Percentiles rank a stretch among this genome's conserved stretches.
Conservation (phyloP, 2,888 invertebrate species). For the Diarsia rubi region DNA sequence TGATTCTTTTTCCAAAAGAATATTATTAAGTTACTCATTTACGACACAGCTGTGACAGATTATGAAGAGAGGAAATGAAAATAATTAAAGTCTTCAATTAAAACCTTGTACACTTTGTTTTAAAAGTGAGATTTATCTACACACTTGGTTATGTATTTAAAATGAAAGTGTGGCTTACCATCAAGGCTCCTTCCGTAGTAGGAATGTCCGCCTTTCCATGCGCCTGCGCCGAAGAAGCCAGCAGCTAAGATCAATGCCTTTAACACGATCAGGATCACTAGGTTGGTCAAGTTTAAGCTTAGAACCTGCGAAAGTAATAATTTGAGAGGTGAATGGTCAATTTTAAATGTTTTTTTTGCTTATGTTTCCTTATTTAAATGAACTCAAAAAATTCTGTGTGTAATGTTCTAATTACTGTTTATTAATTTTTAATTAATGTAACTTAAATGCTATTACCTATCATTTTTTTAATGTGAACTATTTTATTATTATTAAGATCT, state of each 20-base stretch:
- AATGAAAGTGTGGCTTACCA: constrained; percentile 77
- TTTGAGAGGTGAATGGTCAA: background rate
- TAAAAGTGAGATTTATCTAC: background rate
- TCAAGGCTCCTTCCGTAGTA: constrained; percentile 91
- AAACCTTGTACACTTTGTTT: background rate
- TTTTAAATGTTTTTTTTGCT: too few relatives aligned
- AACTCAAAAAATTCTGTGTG: too few relatives aligned
- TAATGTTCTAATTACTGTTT: too few relatives aligned
- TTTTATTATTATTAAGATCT: too few relatives aligned
- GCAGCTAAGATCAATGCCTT: constrained; percentile 96
- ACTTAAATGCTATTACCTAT: too few relatives aligned
- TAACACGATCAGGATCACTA: constrained; percentile 94
- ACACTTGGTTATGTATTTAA: constrained; percentile 4
- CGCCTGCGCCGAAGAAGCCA: constrained; percentile 94
- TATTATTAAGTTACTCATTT: background rate
- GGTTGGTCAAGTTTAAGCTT: constrained; percentile 95
- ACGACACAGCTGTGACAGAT: background rate
- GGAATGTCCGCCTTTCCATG: constrained; percentile 90
- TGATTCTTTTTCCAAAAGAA: background rate
- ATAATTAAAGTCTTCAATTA: background rate
- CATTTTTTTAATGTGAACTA: too few relatives aligned
- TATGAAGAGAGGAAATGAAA: background rate
- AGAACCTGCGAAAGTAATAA: constrained; percentile 90
- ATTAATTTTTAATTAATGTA: too few relatives aligned
- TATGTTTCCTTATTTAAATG: too few relatives aligned